Base-by-base conservation (phyloP, 2,888 invertebrate genomes). In the Zhuqinia jingwanae region DNA sequence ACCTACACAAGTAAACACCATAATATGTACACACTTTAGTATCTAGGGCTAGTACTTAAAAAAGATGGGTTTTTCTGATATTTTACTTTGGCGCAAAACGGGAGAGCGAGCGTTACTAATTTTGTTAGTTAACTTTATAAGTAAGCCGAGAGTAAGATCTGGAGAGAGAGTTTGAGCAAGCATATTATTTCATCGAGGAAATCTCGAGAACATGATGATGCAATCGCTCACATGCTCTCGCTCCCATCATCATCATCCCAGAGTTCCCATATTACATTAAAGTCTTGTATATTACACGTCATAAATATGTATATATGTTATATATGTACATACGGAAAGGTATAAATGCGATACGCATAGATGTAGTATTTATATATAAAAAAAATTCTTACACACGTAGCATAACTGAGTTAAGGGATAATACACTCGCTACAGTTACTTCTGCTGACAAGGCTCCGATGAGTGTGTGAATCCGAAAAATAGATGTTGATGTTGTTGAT, bases 131-230 rank as follows among this genome's bases (percentile, higher is more conserved):
- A 76, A 76, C 56, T 76, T 56, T 36, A 76, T 56, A 30, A 76
- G 78, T 63, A 65, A 78, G 78, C 65, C 53, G 27, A 63, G n/a
- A n/a, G 30, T 65, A 50, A 78, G 78, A 27, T 63, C 45, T 47
- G 63, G 65, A 65, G 63, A 58, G 78, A 78, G 53, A 56, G 80
- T 80, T 79, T 68, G 22, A 80, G 80, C 50, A 80, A 80, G 68
- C 65, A 80, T 80, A 80, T 80, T 80, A 68, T 80, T 80, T 68
- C 56, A 68, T 50, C 68, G 53, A 65, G 68, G 65, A 80, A 80
- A 80, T 80, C 80, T 80, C 56, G 50, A 68, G 80, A 68, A 68
- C 68, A 79, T 53, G 42, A 13, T 47, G 63, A 63, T 36, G 36
- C 36, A 63, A 36, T 68, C 36, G 30, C 47, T 42, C 78, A 78